These are phyloP conservation scores for Urocyon cinereoargenteus DNA, from an alignment of 2,797 vertebrate species.

Conservation along the genomic window DNA sequence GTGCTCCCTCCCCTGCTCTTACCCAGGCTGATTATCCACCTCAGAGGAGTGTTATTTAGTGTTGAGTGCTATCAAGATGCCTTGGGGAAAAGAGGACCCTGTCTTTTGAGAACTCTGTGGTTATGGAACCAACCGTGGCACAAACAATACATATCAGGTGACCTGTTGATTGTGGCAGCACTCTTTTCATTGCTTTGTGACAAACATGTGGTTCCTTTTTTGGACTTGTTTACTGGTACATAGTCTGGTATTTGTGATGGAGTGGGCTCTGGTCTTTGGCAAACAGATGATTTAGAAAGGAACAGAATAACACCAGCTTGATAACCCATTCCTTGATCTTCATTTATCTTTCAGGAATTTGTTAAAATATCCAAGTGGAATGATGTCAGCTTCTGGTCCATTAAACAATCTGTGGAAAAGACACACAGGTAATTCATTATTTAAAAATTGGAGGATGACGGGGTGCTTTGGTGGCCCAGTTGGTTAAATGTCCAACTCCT, in stretches of 20 bases:
- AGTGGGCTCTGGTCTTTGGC: background rate
- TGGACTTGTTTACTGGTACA: background rate
- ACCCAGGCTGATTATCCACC: background rate
- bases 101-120: background rate
- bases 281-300: conserved; percentile 21
- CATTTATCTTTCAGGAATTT: conserved; percentile 92
- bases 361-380: conserved; percentile 99
- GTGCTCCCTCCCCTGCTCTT: background rate
- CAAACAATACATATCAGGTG: background rate
- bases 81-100: background rate
- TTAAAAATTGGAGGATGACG: conserved; percentile 30
- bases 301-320: background rate
- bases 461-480: background rate
- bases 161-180: background rate
- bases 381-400: conserved; percentile 98
- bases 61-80: fast-evolving
- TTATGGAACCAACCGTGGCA: background rate
- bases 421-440: conserved; percentile 93
- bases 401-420: conserved; percentile 98
- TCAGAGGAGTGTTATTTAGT: fast-evolving
- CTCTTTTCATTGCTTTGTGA: background rate
- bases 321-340: conserved; percentile 23
- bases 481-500: background rate
- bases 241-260: background rate
- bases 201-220: background rate